Evolutionary conservation across 2,888 invertebrate species (phyloP).

Genomic region (Amphimallon solstitiale): DNA sequence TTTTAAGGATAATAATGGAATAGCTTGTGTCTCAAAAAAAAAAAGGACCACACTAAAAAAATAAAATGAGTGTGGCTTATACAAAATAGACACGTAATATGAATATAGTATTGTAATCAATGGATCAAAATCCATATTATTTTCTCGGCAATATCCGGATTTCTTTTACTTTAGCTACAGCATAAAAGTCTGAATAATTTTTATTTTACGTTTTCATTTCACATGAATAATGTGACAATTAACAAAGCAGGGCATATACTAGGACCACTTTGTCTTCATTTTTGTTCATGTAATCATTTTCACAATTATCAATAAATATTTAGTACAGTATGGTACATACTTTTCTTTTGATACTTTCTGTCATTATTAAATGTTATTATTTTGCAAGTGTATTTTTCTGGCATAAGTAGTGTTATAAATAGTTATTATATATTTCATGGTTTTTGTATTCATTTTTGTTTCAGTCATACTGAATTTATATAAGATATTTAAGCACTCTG

Average conservation of each 20-base stretch:
- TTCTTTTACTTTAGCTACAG: conserved; percentile 25
- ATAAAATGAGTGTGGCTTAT: conserved; percentile 12
- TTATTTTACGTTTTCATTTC: conserved; percentile 25
- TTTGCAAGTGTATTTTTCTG: conserved; percentile 22
- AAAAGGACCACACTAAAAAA: conserved; percentile 21
- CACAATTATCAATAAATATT: conserved; percentile 21
- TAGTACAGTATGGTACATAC: conserved; percentile 38
- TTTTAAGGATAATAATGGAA: neutral
- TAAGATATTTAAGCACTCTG: conserved; percentile 33
- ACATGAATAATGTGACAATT: conserved; percentile 25
- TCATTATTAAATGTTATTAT: conserved; percentile 22
- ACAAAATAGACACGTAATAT: conserved; percentile 28
- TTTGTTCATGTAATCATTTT: conserved; percentile 25
- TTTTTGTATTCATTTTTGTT: conserved; percentile 33
- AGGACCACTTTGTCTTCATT: conserved; percentile 38
- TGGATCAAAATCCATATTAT: conserved; percentile 22
- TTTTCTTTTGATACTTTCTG: conserved; percentile 10
- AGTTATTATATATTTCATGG: conserved; percentile 9
- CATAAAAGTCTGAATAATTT: conserved; percentile 35
- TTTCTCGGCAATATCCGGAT: conserved; percentile 7
- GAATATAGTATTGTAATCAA: conserved; percentile 26
- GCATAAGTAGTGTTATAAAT: conserved; percentile 11
- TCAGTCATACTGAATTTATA: conserved; percentile 35
- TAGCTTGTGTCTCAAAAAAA: conserved; percentile 20
- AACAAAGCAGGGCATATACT: conserved; percentile 41